phyloP scores from a whole-genome alignment of 2,888 invertebrate genomes.

The Lymantria dispar region DNA sequence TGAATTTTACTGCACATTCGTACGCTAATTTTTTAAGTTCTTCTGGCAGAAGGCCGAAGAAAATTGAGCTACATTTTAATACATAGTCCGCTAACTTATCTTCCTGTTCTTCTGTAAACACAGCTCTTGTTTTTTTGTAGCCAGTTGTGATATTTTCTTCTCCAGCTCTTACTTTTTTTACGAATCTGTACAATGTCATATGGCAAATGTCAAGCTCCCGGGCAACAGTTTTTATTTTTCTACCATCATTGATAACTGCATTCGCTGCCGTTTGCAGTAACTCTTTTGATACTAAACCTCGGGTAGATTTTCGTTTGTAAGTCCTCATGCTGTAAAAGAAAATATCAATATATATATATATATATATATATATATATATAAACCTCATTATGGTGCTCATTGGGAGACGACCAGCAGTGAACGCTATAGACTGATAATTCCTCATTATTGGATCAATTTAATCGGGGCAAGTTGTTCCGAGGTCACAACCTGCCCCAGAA shows the following conservation, averaged over 20 bases:
- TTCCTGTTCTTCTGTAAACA: conserved; percentile 1
- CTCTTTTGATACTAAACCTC: no score
- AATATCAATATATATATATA: no score
- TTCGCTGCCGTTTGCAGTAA: conserved; percentile 2
- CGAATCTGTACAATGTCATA: conserved; percentile 5
- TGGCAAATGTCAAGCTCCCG: conserved; percentile 7
- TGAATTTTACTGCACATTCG: background rate
- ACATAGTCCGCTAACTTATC: background rate
- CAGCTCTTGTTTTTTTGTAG: background rate
- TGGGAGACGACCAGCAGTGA: no score
- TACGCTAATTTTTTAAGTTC: conserved; percentile 2
- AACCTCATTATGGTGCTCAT: no score
- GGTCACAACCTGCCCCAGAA: no score
- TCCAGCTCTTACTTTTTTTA: conserved; percentile 4
- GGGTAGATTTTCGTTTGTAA: no score
- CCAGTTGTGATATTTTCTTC: background rate
- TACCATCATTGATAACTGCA: conserved; percentile 2
- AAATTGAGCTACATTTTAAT: background rate
- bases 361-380: no score
- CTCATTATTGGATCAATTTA: no score
- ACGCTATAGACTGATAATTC: no score
- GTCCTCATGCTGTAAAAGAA: no score
- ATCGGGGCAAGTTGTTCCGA: no score
- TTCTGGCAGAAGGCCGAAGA: background rate
- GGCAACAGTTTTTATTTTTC: conserved; percentile 2